phyloP scores from a whole-genome alignment of 1,140 invertebrate species.

The Drosophila rufa region DNA sequence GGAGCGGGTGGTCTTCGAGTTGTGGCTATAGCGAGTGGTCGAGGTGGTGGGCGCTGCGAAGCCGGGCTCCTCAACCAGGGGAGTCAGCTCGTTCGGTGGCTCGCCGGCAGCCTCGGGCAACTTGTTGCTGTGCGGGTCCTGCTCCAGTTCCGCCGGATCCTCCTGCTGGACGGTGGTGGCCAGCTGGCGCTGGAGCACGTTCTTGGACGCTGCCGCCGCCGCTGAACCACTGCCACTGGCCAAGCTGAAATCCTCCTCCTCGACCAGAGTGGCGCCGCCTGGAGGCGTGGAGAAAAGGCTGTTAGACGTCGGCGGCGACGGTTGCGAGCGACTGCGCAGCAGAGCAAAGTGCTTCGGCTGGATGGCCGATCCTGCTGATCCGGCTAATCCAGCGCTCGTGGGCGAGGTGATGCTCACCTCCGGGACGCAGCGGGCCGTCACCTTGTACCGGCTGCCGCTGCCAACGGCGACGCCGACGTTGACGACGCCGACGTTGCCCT shows the following conservation, averaged over 20 bases:
- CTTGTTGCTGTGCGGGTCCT: conserved; percentile 41
- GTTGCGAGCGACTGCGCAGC: conserved; percentile 74
- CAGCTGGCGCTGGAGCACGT: conserved; percentile 72
- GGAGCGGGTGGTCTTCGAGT: conserved; percentile 82
- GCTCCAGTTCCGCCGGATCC: conserved; percentile 52
- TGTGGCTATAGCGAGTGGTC: conserved; percentile 75
- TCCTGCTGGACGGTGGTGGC: conserved; percentile 66
- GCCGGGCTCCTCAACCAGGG: conserved; percentile 62
- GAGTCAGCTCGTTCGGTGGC: conserved; percentile 70
- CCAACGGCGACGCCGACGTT: conserved; percentile 65
- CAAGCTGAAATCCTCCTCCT: conserved; percentile 83
- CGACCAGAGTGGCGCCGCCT: conserved; percentile 80
- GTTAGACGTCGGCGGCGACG: conserved; percentile 72
- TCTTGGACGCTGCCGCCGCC: conserved; percentile 39
- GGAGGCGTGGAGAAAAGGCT: conserved; percentile 80
- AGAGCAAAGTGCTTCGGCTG: conserved; percentile 75
- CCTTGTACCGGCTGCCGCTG: conserved; percentile 82
- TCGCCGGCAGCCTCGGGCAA: conserved; percentile 23
- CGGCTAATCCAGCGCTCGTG: conserved; percentile 56
- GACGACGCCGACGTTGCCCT: conserved; percentile 67
- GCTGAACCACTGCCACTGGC: conserved; percentile 60
- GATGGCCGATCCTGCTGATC: conserved; percentile 46
- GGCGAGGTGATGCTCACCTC: conserved; percentile 84
- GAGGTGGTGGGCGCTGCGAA: conserved; percentile 43
- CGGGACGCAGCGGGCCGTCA: conserved; percentile 83